Percentiles rank a stretch among this genome's conserved stretches.
Evolutionary conservation across 1,140 invertebrate genomes (phyloP).

Genomic region (Drosophila tropicalis): DNA sequence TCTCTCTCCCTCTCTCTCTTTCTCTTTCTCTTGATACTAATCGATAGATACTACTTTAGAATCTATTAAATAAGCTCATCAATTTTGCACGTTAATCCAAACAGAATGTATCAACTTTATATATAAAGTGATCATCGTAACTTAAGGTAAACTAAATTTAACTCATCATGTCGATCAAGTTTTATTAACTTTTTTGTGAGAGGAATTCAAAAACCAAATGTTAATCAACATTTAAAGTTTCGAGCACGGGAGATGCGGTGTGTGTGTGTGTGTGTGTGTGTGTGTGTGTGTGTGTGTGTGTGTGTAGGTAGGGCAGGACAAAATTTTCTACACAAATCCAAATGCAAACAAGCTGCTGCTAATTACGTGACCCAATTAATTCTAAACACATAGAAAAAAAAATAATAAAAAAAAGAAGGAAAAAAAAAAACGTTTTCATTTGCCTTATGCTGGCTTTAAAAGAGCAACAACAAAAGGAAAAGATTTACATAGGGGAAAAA

Average conservation of each 20-base stretch:
- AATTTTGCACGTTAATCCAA: too few species aligned
- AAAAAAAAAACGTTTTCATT: slow-evolving; percentile 11
- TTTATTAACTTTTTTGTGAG: too few species aligned
- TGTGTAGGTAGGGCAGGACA: not conserved
- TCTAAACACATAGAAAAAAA: slow-evolving; percentile 54
- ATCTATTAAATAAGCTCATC: too few species aligned
- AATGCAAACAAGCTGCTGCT: slow-evolving; percentile 60
- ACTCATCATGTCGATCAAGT: too few species aligned
- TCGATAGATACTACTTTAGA: too few species aligned
- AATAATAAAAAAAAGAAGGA: slow-evolving; percentile 22
- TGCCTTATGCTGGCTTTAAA: slow-evolving; percentile 56
- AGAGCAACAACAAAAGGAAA: slow-evolving; percentile 26
- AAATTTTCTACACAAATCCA: slow-evolving; percentile 7
- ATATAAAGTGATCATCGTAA: too few species aligned
- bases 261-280: not conserved
- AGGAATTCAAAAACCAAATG: not conserved
- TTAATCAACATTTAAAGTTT: slow-evolving; percentile 7
- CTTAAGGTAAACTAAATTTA: too few species aligned
- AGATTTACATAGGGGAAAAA: slow-evolving; percentile 1
- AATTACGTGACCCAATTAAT: slow-evolving; percentile 80
- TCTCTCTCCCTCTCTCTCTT: too few species aligned
- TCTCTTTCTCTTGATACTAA: too few species aligned
- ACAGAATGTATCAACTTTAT: too few species aligned
- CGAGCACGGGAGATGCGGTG: not conserved
- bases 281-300: not conserved